Percentiles rank a stretch among this genome's conserved stretches.
Conservation (phyloP, 2,797 vertebrate species). For the Sebastolobus alascanus region DNA sequence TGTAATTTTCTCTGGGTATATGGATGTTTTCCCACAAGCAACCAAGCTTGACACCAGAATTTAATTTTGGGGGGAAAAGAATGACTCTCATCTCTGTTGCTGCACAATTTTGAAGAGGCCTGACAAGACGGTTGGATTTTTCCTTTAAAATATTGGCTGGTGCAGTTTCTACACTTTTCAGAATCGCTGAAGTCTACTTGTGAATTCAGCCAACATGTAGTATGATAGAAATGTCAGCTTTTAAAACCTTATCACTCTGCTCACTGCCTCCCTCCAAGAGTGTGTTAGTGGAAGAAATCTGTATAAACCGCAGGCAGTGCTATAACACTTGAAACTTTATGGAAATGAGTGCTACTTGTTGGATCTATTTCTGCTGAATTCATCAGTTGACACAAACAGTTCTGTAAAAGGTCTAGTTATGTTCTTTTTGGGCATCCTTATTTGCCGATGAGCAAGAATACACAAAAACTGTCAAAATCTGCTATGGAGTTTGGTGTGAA, state of each 20-base stretch:
- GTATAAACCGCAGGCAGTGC: background rate
- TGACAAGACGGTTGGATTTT: slow-evolving; percentile 4
- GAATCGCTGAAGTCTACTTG: background rate
- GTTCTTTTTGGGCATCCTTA: background rate
- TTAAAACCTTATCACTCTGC: background rate
- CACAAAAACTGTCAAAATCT: background rate
- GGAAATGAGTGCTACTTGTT: slow-evolving; percentile 16
- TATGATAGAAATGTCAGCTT: slow-evolving; percentile 8
- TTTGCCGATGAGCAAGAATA: background rate
- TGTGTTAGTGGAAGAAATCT: background rate
- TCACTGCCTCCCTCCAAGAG: background rate
- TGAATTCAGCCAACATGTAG: slow-evolving; percentile 10
- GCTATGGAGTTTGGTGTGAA: background rate
- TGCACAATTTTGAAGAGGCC: slow-evolving; percentile 10
- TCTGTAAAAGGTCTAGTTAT: background rate
- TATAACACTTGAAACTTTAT: slow-evolving; percentile 1
- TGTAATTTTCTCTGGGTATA: background rate
- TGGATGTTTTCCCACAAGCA: slow-evolving; percentile 46
- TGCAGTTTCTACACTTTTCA: slow-evolving; percentile 20
- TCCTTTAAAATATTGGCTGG: slow-evolving; percentile 13
- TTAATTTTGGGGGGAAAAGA: slow-evolving; percentile 27
- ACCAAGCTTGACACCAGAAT: slow-evolving; percentile 26
- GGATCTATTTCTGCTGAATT: slow-evolving; percentile 4
- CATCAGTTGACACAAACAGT: background rate
- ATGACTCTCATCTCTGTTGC: slow-evolving; percentile 10